Evolutionary conservation across 2,888 invertebrate genomes (phyloP).

Genomic region (Calameuta filiformis): DNA sequence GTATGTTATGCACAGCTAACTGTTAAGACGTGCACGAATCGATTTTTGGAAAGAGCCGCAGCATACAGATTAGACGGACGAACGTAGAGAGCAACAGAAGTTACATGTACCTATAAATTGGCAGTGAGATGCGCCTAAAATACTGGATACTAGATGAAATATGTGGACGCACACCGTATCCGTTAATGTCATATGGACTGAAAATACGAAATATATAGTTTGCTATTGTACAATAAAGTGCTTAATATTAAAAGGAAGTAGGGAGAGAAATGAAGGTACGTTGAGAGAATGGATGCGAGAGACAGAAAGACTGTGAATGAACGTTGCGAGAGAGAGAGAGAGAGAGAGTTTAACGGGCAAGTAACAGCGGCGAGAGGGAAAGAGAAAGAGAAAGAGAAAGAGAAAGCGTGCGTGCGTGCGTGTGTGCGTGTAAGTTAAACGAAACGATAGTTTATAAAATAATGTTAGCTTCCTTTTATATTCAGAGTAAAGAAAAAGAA

Average conservation of each 20-base stretch:
- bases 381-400: slow-evolving; percentile 21
- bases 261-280: not conserved
- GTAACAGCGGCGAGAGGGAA: slow-evolving; percentile 11
- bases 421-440: not conserved
- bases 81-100: not conserved
- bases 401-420: slow-evolving; percentile 22
- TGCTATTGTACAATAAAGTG: not conserved
- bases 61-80: not conserved
- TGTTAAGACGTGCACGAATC: not conserved
- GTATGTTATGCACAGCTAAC: not conserved
- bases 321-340: slow-evolving; percentile 12
- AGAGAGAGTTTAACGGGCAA: not conserved
- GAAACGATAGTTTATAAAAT: not conserved
- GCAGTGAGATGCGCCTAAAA: not conserved
- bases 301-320: slow-evolving; percentile 7
- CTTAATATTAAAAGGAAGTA: not conserved
- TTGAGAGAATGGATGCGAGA: not conserved
- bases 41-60: not conserved
- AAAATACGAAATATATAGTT: not conserved
- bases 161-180: not conserved
- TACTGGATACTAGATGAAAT: not conserved
- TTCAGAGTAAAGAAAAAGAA: slow-evolving; percentile 42
- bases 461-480: slow-evolving; percentile 8
- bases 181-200: not conserved
- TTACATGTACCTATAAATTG: not conserved